Conservation (phyloP, 2,888 invertebrate species). For the Drosophila conformis region DNA sequence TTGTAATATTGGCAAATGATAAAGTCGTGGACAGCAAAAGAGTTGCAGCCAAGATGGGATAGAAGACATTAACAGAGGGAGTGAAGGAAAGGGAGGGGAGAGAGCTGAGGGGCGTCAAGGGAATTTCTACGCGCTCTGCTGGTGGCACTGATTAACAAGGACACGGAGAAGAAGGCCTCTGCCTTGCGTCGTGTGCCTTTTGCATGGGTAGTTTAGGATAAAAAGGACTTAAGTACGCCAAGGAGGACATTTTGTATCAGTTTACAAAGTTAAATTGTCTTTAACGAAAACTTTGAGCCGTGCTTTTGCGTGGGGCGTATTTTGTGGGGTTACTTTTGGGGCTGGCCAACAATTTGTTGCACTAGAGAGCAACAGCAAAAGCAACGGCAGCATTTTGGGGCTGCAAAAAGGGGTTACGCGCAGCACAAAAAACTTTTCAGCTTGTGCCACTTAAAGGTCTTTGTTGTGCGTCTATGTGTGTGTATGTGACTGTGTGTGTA, state of each 20-base stretch:
- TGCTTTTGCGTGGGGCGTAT: constrained; percentile 30
- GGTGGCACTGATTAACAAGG: constrained; percentile 63
- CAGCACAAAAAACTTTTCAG: constrained; percentile 54
- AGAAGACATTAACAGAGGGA: constrained; percentile 46
- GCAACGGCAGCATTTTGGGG: constrained; percentile 4
- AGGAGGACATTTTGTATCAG: constrained; percentile 78
- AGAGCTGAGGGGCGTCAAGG: not conserved
- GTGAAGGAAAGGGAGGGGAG: not conserved
- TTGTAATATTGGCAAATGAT: constrained; percentile 2
- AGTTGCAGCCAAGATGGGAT: constrained; percentile 4
- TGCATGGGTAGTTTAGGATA: constrained; percentile 48
- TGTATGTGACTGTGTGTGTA: not conserved
- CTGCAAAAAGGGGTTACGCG: constrained; percentile 50
- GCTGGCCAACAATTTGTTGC: constrained; percentile 64
- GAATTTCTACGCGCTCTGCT: not conserved
- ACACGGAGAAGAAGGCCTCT: not conserved
- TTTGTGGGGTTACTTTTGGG: not conserved
- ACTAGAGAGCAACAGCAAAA: constrained; percentile 32
- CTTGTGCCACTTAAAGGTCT: constrained; percentile 49
- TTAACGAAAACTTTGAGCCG: constrained; percentile 72
- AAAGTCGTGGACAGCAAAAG: constrained; percentile 4
- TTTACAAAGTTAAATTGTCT: constrained; percentile 80
- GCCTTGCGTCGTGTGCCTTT: constrained; percentile 10
- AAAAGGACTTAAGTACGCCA: constrained; percentile 69
- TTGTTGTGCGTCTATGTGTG: constrained; percentile 20